These are phyloP conservation scores for Spialia ferax DNA, from an alignment of 2,888 invertebrate genomes.

Conservation along the genomic window DNA sequence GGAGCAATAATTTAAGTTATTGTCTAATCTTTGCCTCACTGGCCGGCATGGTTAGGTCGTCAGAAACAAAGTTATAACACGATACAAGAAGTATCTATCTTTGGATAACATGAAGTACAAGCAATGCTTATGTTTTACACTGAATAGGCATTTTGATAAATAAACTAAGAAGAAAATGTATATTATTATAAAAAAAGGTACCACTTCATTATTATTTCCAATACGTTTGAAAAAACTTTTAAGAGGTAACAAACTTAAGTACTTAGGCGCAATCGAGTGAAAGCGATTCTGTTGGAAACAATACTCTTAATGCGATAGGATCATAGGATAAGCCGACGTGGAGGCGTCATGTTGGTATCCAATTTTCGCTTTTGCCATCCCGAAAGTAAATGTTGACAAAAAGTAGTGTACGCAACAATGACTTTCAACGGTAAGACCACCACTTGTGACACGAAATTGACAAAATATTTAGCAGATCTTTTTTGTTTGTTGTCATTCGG, in stretches of 20 bases:
- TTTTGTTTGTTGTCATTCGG: constrained; percentile 62
- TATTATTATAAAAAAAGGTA: too few relatives aligned
- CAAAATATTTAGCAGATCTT: constrained; percentile 78
- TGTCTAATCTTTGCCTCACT: too few relatives aligned
- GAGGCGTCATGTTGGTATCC: constrained; percentile 76
- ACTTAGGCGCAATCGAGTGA: constrained; percentile 46
- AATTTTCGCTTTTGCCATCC: constrained; percentile 67
- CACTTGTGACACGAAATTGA: constrained; percentile 75
- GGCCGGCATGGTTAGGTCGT: too few relatives aligned
- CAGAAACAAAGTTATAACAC: too few relatives aligned
- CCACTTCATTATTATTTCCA: background rate
- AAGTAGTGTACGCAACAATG: constrained; percentile 59
- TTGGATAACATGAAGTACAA: too few relatives aligned
- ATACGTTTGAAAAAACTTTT: background rate
- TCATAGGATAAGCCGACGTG: constrained; percentile 58
- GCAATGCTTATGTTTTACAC: too few relatives aligned
- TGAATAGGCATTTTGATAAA: too few relatives aligned
- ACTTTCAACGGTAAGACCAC: constrained; percentile 70
- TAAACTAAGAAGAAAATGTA: too few relatives aligned
- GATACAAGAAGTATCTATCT: too few relatives aligned
- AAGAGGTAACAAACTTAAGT: constrained; percentile 21
- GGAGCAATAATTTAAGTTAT: too few relatives aligned
- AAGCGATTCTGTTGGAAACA: constrained; percentile 60
- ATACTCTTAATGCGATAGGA: constrained; percentile 49
- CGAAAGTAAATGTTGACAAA: constrained; percentile 64